A percentile compares a stretch with the other conserved stretches of the same genome.
These are phyloP conservation scores for Andricus grossulariae DNA, from an alignment of 1,140 invertebrate genomes.

Conservation along the genomic window DNA sequence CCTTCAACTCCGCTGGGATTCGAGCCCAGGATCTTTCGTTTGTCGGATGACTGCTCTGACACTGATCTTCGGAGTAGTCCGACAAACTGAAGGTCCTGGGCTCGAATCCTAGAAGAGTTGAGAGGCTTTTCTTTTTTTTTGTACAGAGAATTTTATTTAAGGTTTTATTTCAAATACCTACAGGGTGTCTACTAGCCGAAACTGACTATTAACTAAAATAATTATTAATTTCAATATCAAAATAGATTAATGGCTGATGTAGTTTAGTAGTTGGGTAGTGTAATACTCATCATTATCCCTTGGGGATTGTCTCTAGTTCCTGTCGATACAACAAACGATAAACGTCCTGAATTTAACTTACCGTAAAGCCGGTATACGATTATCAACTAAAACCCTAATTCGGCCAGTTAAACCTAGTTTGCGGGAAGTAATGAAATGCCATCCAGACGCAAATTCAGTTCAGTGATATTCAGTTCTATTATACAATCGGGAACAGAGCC, in stretches of 20 bases:
- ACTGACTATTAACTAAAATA: too few species aligned
- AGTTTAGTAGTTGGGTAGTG: background rate
- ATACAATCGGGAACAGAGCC: too few species aligned
- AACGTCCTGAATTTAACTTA: background rate
- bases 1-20: too few species aligned
- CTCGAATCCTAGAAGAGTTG: too few species aligned
- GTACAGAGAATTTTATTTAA: too few species aligned
- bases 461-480: slow-evolving; percentile 1
- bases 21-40: too few species aligned
- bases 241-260: background rate
- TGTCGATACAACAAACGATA: slow-evolving; percentile 11
- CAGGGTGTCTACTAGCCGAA: too few species aligned
- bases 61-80: too few species aligned
- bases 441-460: background rate
- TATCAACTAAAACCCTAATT: background rate
- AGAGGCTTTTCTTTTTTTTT: too few species aligned
- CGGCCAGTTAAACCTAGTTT: slow-evolving; percentile 6
- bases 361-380: background rate
- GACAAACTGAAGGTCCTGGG: too few species aligned
- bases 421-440: slow-evolving; percentile 4
- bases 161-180: too few species aligned
- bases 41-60: too few species aligned
- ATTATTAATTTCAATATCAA: background rate
- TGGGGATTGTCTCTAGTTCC: background rate
- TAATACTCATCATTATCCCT: background rate